Evolutionary conservation across 2,888 invertebrate species (phyloP), one percentile per base, ranked within the genome.

Genomic region (Spodoptera picta): DNA sequence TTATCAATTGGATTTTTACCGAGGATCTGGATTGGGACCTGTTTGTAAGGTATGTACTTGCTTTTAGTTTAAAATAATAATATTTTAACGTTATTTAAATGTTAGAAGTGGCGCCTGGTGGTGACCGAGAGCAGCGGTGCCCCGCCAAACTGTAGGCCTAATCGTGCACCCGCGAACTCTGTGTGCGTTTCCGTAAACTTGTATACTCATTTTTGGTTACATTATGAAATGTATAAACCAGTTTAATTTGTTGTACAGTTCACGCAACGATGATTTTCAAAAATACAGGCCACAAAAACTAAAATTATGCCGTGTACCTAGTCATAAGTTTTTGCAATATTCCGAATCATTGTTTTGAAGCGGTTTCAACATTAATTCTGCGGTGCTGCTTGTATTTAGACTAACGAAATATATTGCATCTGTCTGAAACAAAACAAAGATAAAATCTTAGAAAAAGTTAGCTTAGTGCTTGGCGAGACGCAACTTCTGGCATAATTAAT

Each of bases 1-100:
- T 74, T 73, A 79, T 73, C 69, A 69, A 79, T 90, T 92, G 93
- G 92, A 93, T 93, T 92, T 88, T 73, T 76, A 79, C 74, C 79
- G 80, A 87, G 84, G 80, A 88, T 83, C 86, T 86, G 89, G 86
- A 90, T 87, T 90, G 77, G 80, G 76, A 77, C 69, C 87, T 85
- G 90, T 75, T 82, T 67, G 79, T 85, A 87, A 94, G 94, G 94
- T 94, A 86, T 79, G 76, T 58, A 63, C 68, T 27, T 60, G 51
- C 76, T 81, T 81, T 77, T 68, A 42, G 50, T 41, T 1, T 3
- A 54, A 70, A 53, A 74, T 42, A 10, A 9, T 19, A 46, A 23
- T n/a, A 56, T 73, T 73, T 62, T 14, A 58, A 51, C 51, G 46
- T 42, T 50, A 75, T 73, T 73, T 75, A 36, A 31, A 47, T 59